Conservation (phyloP, 2,797 vertebrate genomes). For the Helostoma temminkii region DNA sequence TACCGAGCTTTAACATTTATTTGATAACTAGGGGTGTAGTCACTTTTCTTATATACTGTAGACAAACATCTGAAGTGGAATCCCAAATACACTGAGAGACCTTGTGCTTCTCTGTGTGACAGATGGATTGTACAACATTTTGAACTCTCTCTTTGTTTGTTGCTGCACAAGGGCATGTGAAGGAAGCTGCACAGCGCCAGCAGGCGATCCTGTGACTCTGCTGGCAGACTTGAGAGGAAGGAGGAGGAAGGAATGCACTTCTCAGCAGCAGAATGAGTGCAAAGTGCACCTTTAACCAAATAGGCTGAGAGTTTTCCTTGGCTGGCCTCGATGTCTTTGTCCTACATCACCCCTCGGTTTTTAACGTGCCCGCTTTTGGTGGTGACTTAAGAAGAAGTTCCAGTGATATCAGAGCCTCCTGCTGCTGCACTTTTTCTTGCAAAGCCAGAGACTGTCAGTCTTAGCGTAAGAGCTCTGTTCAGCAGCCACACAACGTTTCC, state of each 20-base stretch:
- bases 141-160: slow-evolving; percentile 15
- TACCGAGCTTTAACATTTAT: neutral
- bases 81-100: slow-evolving; percentile 27
- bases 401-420: slow-evolving; percentile 18
- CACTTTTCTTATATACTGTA: neutral
- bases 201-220: slow-evolving; percentile 42
- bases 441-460: slow-evolving; percentile 40
- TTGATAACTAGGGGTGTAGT: neutral
- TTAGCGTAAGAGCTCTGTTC: slow-evolving; percentile 28
- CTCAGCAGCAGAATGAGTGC: slow-evolving; percentile 12
- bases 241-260: slow-evolving; percentile 1
- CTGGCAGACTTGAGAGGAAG: slow-evolving; percentile 36
- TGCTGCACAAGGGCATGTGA: slow-evolving; percentile 32
- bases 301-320: neutral
- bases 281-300: slow-evolving; percentile 26
- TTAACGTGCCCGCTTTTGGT: slow-evolving; percentile 7
- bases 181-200: slow-evolving; percentile 33
- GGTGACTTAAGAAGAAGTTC: slow-evolving; percentile 1
- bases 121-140: slow-evolving; percentile 5
- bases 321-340: neutral
- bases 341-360: neutral
- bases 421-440: slow-evolving; percentile 2
- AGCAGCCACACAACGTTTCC: slow-evolving; percentile 21
- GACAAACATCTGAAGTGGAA: slow-evolving; percentile 41
- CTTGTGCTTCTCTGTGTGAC: slow-evolving; percentile 3